A percentile compares a stretch with the other conserved stretches of the same genome.
These are phyloP conservation scores for Eurytemora carolleeae DNA, from an alignment of 1,140 invertebrate species.

Conservation along the genomic window DNA sequence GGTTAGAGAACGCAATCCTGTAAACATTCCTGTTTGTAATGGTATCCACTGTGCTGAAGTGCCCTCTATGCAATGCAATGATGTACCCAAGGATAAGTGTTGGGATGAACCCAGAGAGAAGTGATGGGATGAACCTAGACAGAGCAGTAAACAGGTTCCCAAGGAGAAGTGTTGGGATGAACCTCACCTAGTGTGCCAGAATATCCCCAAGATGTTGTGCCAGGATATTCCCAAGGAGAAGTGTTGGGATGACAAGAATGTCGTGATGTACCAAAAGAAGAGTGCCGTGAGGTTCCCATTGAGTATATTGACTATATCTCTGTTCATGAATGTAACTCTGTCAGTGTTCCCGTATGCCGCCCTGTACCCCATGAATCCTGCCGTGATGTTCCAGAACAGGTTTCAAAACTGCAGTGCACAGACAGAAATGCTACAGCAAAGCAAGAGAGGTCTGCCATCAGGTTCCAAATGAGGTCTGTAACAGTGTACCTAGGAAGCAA, in stretches of 20 bases:
- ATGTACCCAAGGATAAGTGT: neutral
- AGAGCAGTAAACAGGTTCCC: neutral
- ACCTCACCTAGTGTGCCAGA: too few relatives aligned
- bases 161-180: too few relatives aligned
- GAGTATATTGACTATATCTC: too few relatives aligned
- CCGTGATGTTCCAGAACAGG: too few relatives aligned
- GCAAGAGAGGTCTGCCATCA: neutral
- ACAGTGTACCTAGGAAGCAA: constrained; percentile 6
- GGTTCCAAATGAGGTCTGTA: neutral
- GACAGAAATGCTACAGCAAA: too few relatives aligned
- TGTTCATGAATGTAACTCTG: too few relatives aligned
- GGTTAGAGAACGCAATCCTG: neutral
- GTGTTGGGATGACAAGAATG: neutral
- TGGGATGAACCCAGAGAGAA: neutral
- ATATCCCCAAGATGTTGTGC: too few relatives aligned
- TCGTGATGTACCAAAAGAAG: neutral
- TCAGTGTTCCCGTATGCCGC: too few relatives aligned
- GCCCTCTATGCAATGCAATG: neutral
- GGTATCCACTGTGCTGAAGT: neutral
- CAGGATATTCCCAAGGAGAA: constrained; percentile 3
- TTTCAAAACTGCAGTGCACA: too few relatives aligned
- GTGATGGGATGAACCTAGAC: neutral
- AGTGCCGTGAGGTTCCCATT: neutral
- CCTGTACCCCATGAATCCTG: too few relatives aligned
- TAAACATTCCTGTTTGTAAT: neutral